These are phyloP conservation scores for Dallia pectoralis DNA, from an alignment of 2,797 vertebrate species.

Conservation along the genomic window DNA sequence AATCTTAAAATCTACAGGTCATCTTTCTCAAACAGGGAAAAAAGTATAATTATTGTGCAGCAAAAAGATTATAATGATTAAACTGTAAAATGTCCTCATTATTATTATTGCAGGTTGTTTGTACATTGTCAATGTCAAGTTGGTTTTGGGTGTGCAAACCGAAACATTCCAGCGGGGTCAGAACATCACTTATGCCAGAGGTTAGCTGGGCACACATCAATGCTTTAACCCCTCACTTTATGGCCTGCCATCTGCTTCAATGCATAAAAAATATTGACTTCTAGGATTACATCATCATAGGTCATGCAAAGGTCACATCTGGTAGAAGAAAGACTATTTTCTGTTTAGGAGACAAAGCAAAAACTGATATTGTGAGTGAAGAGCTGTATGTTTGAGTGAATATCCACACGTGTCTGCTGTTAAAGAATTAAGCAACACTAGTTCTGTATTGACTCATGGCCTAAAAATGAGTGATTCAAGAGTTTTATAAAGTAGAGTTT, in stretches of 20 bases:
- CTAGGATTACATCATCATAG: background rate
- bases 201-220: background rate
- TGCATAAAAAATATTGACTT: background rate
- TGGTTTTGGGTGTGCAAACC: background rate
- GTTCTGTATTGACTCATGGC: slow-evolving; percentile 15
- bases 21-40: background rate
- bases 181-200: background rate
- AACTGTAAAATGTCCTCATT: background rate
- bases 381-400: slow-evolving; percentile 16
- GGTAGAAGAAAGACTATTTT: background rate
- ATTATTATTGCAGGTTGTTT: background rate
- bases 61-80: background rate
- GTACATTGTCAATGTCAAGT: slow-evolving; percentile 1
- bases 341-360: background rate
- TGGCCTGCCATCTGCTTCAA: background rate
- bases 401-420: slow-evolving; percentile 5
- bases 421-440: slow-evolving; percentile 26
- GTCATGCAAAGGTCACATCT: background rate
- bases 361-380: background rate
- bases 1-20: background rate
- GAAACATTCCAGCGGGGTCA: slow-evolving; percentile 13
- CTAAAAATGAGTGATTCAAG: slow-evolving; percentile 13
- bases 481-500: slow-evolving; percentile 22
- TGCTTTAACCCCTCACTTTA: background rate
- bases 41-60: background rate